Evolutionary conservation across 2,888 invertebrate species (phyloP), one percentile per base, ranked within the genome.

Genomic region (Eulithis prunata): DNA sequence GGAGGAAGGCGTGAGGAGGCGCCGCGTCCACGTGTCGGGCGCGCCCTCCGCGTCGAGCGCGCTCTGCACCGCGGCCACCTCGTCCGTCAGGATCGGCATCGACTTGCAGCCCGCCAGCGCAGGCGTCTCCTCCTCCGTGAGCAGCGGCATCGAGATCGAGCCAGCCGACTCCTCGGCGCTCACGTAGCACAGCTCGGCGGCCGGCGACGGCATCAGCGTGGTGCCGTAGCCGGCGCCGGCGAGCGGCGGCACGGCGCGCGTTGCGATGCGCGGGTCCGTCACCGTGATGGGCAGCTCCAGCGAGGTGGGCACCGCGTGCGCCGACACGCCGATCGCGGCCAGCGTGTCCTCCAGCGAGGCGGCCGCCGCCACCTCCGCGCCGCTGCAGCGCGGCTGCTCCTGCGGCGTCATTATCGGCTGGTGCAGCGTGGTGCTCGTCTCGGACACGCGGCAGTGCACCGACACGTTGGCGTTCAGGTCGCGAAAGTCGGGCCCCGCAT

Each of bases 361-460:
- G n/a, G 87, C 80, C 58, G 87, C 73, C 2, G 85, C 70, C 21
- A 86, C 87, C 72, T 86, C 88, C 21, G 76, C 75, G 64, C 72
- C 85, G 14, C 14, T 12, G 69, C 89, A 95, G 46, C 94, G 93
- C 5, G 96, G 96, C 32, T 96, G 94, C 84, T 97, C 97, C 36
- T 96, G 87, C 0, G 97, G 96, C 1, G 97, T 96, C 97, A 97
- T 97, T 60, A 97, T 97, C 0, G 97, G 96, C 84, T 96, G 96
- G 79, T 96, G 94, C 13, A 97, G 90, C 11, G 95, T 94, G 4
- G 96, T 93, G 73, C 96, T 97, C 0, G 97, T 97, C 84, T 97
- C 97, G 4, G 95, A 94, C 0, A 96, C 96, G 70, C 95, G 94
- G 64, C 95, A 85, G 85, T 94, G 87, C 76, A 94, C 82, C 64